Evolutionary conservation across 2,888 invertebrate genomes (phyloP).

Genomic region (Epinotia bilunana): DNA sequence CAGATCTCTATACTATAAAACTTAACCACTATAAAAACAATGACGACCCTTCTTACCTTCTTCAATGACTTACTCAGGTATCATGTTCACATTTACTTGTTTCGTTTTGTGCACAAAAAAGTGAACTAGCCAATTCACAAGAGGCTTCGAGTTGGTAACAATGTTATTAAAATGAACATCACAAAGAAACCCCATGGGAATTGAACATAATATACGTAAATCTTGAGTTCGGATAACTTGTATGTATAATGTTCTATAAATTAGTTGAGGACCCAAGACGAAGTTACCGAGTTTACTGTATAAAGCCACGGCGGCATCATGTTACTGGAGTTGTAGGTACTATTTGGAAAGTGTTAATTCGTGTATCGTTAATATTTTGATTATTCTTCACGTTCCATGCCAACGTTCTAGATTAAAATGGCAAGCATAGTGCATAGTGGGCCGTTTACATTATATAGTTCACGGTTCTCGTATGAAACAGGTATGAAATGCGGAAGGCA

Average conservation of each 20-base stretch:
- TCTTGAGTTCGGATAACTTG: conserved; percentile 4
- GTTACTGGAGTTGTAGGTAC: not conserved
- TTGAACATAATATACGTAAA: conserved; percentile 17
- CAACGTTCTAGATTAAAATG: not conserved
- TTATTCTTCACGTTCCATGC: not conserved
- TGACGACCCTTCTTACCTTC: not conserved
- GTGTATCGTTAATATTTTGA: not conserved
- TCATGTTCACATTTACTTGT: not conserved
- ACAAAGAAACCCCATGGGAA: not conserved
- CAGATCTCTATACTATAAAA: not conserved
- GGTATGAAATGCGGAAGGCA: not conserved
- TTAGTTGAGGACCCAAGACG: conserved; percentile 21
- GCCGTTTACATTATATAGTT: no score
- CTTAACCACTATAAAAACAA: not conserved
- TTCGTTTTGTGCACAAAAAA: not conserved
- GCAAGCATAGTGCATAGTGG: no score
- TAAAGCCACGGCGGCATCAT: conserved; percentile 16
- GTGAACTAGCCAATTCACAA: not conserved
- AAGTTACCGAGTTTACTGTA: conserved; percentile 16
- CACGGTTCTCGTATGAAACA: not conserved
- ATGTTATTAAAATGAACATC: conserved; percentile 5
- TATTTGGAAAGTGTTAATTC: conserved; percentile 25
- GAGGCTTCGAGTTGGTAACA: not conserved
- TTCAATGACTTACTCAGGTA: not conserved
- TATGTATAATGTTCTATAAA: conserved; percentile 26